Base-by-base conservation (phyloP, 2,113 vertebrate species). In the Epinephelus lanceolatus region DNA sequence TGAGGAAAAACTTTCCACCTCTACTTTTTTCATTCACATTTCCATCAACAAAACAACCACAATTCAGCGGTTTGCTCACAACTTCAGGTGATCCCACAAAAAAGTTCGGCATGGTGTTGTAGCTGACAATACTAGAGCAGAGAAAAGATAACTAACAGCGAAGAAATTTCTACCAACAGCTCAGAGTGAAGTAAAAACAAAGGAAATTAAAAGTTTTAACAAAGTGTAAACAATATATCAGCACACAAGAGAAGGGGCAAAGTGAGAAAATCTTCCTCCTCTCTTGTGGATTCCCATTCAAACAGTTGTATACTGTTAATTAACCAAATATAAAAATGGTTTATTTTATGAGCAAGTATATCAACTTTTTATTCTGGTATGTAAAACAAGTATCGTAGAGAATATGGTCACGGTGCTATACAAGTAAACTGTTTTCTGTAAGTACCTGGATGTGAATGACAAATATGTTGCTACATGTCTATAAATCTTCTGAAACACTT, bases 141-240 rank as follows among this genome's bases (percentile, higher is more conserved):
- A 49, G n/a, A 40, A 21, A 67, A 68, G 8, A 1, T 15, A 55
- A n/a, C 10, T 8, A 45, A 72, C 9, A 63, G 33, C 33, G 53
- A 66, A 14, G 15, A 18, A 25, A 23, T 18, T 51, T 25, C 49
- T 33, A 81, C 74, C 27, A 27, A 27, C 82, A 60, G 47, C 25
- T 80, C 2, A 60, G 25, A 30, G 15, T 49, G 25, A 61, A 47
- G 2, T 13, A 19, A 86, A 77, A 66, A 42, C 12, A 23, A 7
- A 68, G 4, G 18, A 55, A 73, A 49, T 37, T n/a, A 25, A 74
- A 25, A 55, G n/a, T 53, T 40, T 25, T 47, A 23, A 55, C 9
- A 52, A 67, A 47, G 27, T 83, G 83, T 84, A 81, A 90, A 89
- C 63, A 71, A 63, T 40, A 61, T 8, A 75, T 62, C 52, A 76